Evolutionary conservation across 2,888 invertebrate species (phyloP).

Genomic region (Conus canariensis): DNA sequence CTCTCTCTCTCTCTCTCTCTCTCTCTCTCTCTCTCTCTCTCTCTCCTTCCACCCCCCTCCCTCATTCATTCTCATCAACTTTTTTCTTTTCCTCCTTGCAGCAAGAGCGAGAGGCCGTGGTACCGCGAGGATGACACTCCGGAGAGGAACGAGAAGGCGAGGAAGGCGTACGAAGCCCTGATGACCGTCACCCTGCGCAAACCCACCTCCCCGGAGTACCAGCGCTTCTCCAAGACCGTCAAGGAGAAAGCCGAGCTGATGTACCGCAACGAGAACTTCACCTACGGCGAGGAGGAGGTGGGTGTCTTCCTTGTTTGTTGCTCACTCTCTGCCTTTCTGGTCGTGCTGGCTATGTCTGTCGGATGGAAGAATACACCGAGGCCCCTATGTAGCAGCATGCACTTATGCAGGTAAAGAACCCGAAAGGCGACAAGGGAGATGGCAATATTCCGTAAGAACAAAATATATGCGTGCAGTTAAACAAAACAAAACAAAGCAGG

Average conservation of each 20-base stretch:
- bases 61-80: neutral
- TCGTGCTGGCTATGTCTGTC: neutral
- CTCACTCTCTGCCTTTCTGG: neutral
- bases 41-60: neutral
- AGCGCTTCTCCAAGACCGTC: slow-evolving; percentile 74
- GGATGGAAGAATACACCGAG: neutral
- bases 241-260: slow-evolving; percentile 70
- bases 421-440: no score
- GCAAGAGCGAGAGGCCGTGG: slow-evolving; percentile 87
- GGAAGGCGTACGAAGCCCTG: slow-evolving; percentile 75
- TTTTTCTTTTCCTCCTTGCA: neutral
- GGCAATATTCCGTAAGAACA: no score
- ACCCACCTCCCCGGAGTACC: slow-evolving; percentile 75
- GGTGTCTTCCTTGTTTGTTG: neutral
- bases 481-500: no score
- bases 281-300: slow-evolving; percentile 77
- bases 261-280: slow-evolving; percentile 67
- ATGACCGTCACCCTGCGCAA: slow-evolving; percentile 77
- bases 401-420: no score
- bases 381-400: neutral
- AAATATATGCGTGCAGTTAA: no score
- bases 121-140: slow-evolving; percentile 87
- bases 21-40: slow-evolving; percentile 23
- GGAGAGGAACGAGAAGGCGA: slow-evolving; percentile 87
- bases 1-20: slow-evolving; percentile 13